Evolutionary conservation across 1,140 invertebrate genomes (phyloP).

Genomic region (Orchestia grillus): DNA sequence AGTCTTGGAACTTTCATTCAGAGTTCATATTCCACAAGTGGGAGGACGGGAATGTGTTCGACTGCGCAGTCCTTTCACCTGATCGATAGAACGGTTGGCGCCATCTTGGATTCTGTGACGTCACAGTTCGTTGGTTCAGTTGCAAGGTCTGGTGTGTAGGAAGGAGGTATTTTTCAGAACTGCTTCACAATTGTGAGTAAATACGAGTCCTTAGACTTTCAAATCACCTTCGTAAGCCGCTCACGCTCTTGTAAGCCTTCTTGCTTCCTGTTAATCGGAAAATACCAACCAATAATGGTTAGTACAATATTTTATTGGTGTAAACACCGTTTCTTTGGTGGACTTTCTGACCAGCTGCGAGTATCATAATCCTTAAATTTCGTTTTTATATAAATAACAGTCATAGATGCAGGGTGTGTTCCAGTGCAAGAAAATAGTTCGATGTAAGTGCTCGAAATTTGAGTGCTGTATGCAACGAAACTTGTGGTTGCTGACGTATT

Average conservation of each 20-base stretch:
- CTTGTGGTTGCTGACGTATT: neutral
- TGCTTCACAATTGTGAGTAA: slow-evolving; percentile 43
- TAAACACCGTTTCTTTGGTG: slow-evolving; percentile 1
- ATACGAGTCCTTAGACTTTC: neutral
- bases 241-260: neutral
- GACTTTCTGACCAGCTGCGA: neutral
- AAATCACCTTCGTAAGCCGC: neutral
- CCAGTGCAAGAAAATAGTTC: neutral
- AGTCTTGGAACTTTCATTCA: slow-evolving; percentile 38
- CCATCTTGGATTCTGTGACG: slow-evolving; percentile 54
- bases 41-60: slow-evolving; percentile 5
- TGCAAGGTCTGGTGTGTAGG: slow-evolving; percentile 26
- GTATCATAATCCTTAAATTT: neutral
- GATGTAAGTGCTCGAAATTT: neutral
- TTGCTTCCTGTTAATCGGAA: neutral
- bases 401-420: neutral
- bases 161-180: slow-evolving; percentile 1
- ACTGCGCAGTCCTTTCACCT: slow-evolving; percentile 11
- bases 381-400: neutral
- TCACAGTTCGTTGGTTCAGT: slow-evolving; percentile 38
- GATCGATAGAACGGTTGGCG: slow-evolving; percentile 38
- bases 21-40: slow-evolving; percentile 49
- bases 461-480: neutral
- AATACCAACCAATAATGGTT: neutral
- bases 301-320: neutral